These are phyloP conservation scores for Crocallis elinguaria DNA, from an alignment of 2,888 invertebrate species.

Conservation along the genomic window DNA sequence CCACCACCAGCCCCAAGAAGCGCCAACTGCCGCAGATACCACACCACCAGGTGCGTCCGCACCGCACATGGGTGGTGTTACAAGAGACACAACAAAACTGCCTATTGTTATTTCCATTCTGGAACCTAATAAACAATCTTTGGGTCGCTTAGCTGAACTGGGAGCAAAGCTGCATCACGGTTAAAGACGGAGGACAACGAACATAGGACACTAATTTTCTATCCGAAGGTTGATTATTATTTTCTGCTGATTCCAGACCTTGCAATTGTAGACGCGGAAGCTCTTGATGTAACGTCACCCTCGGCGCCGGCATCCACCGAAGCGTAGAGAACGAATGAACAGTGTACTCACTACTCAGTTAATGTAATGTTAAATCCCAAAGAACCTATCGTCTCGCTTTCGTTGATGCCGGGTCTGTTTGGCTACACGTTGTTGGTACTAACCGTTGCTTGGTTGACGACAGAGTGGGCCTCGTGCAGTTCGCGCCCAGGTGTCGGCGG, in stretches of 20 bases:
- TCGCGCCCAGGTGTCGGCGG: constrained; percentile 88
- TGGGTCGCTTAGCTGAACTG: no score
- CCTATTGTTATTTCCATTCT: no score
- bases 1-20: constrained; percentile 97
- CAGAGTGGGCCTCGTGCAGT: constrained; percentile 87
- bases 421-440: constrained; percentile 1
- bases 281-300: constrained; percentile 8
- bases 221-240: no score
- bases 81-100: no score
- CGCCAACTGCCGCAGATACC: constrained; percentile 98
- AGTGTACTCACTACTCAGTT: neutral
- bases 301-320: neutral
- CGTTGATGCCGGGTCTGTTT: neutral
- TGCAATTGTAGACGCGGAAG: no score
- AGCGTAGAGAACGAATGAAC: neutral
- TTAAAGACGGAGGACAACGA: no score
- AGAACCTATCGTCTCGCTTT: neutral
- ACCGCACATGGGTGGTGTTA: neutral
- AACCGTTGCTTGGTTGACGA: constrained; percentile 35
- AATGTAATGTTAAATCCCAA: neutral
- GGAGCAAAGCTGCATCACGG: no score
- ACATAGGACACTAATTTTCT: no score
- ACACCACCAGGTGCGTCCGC: constrained; percentile 79
- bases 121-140: no score
- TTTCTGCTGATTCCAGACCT: no score